Evolutionary conservation across 1,140 invertebrate genomes (phyloP).

Genomic region (Drosophila paulistorum): DNA sequence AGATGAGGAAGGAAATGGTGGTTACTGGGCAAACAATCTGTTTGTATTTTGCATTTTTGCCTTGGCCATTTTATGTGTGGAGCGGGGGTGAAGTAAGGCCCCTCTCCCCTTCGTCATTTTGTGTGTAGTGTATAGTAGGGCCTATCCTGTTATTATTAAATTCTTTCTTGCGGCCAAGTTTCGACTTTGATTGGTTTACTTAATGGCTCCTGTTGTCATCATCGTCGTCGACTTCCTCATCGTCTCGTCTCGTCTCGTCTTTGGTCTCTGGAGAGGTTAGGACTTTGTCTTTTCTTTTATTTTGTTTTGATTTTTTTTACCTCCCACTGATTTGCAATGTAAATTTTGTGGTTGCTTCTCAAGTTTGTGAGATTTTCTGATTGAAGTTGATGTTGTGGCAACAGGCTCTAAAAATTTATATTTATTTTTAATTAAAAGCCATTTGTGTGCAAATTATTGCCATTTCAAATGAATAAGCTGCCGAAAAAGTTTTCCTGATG

Average conservation of each 20-base stretch:
- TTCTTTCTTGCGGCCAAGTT: conserved; percentile 51
- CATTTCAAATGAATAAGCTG: conserved; percentile 42
- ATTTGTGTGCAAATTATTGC: conserved; percentile 64
- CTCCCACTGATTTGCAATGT: conserved; percentile 66
- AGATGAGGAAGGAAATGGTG: not conserved
- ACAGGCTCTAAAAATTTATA: conserved; percentile 44
- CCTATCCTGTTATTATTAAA: conserved; percentile 64
- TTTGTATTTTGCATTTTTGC: conserved; percentile 74
- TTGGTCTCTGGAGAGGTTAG: not conserved
- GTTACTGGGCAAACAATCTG: conserved; percentile 62
- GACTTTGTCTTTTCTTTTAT: conserved; percentile 40
- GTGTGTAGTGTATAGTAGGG: not conserved
- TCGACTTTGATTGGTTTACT: conserved; percentile 76
- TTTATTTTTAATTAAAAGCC: conserved; percentile 78
- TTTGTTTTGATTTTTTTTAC: conserved; percentile 27
- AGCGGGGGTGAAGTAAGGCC: too few relatives aligned
- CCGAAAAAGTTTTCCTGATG: not conserved
- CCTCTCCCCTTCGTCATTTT: not conserved
- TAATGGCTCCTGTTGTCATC: conserved; percentile 61
- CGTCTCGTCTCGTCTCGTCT: not conserved
- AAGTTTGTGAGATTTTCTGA: conserved; percentile 41
- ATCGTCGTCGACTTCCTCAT: not conserved
- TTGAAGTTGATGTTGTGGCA: conserved; percentile 27
- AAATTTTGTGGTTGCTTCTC: conserved; percentile 53
- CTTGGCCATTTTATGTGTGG: conserved; percentile 55